Evolutionary conservation across 2,888 invertebrate species (phyloP), one percentile per base, ranked within the genome.

Genomic region (Pseudoips prasinana): DNA sequence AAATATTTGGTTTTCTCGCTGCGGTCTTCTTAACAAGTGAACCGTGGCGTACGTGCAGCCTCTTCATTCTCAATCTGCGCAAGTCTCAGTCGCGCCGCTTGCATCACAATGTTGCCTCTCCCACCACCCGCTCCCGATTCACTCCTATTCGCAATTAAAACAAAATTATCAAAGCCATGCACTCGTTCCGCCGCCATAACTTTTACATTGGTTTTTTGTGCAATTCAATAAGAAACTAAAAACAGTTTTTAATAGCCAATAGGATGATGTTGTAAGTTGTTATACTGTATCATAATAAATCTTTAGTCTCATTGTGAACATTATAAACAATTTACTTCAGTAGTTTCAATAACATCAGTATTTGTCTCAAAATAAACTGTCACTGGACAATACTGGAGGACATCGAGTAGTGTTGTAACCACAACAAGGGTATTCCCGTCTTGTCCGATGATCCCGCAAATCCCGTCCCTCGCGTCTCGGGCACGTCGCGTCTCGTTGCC

Each of bases 1-100:
- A 81, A 81, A 79, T 76, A 76, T 84, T 80, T 75, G 72, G 68
- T 64, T 74, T 77, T 70, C 74, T 63, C 74, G 52, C 73, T 76
- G 75, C 74, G 74, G 75, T 69, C 67, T 74, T 74, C 70, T 61
- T 74, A 76, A 69, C 75, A 73, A 81, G 73, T 79, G 74, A 73
- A 75, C 70, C 79, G 73, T 71, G 59, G 64, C 48, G 71, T 67
- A 76, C 75, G 75, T 79, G 78, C 43, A 52, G 51, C 64, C 46
- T 69, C 69, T 76, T 72, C 69, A 69, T 73, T 74, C 65, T 39
- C 58, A 70, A 73, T 65, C 73, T 59, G 62, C 58, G 58, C 67
- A 50, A 59, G 71, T 65, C 59, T 47, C 51, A 41, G 26, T 28
- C 26, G 40, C 38, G 47, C 45, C 26, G 23, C 36, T 44, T 43